phyloP scores from a whole-genome alignment of 2,888 invertebrate species.

The Seladonia tumulorum region DNA sequence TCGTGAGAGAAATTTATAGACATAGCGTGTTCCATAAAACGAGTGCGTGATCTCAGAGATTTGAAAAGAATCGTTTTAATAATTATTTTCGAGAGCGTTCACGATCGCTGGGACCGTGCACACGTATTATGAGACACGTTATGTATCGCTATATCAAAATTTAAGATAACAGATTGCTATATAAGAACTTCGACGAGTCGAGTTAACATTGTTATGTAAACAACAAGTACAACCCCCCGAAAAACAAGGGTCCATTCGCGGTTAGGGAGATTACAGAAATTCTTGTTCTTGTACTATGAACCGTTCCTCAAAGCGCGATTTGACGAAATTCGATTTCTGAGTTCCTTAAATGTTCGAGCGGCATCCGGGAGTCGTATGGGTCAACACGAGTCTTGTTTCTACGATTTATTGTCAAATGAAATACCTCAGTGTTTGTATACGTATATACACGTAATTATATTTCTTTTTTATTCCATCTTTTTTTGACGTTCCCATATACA shows the following conservation, averaged over 20 bases:
- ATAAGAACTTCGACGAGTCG: conserved; percentile 47
- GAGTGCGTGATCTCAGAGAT: background rate
- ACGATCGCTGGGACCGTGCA: background rate
- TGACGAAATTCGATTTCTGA: conserved; percentile 21
- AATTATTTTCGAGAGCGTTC: background rate
- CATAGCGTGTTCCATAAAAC: conserved; percentile 9
- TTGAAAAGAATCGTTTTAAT: background rate
- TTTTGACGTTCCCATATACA: conserved; percentile 42
- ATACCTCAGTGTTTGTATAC: conserved; percentile 42
- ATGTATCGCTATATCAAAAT: conserved; percentile 49
- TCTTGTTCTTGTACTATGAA: conserved; percentile 36
- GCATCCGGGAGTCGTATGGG: background rate
- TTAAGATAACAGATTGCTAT: conserved; percentile 64
- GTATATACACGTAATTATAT: conserved; percentile 6
- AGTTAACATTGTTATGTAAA: conserved; percentile 62
- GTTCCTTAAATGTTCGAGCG: conserved; percentile 25
- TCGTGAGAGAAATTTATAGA: conserved; percentile 35
- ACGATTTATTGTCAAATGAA: conserved; percentile 45
- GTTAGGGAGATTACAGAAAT: conserved; percentile 42
- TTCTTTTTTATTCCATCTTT: conserved; percentile 12
- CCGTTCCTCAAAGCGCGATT: conserved; percentile 20
- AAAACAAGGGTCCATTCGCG: conserved; percentile 70
- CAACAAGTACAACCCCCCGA: conserved; percentile 61
- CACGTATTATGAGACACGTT: background rate
- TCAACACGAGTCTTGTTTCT: conserved; percentile 35